These are phyloP conservation scores for Willisornis vidua DNA, from an alignment of 2,113 vertebrate species.

Conservation along the genomic window DNA sequence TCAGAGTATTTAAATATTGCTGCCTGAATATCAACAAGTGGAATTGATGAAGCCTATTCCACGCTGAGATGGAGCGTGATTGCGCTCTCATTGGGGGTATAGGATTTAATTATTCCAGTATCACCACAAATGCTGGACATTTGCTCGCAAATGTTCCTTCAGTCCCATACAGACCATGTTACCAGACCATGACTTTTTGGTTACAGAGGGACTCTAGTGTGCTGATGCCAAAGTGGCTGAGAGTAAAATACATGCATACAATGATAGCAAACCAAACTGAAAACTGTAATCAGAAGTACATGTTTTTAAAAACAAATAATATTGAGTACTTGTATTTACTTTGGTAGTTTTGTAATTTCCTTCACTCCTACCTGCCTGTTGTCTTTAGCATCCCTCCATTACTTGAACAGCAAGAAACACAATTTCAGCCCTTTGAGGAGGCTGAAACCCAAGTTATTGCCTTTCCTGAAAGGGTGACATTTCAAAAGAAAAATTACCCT, in stretches of 20 bases:
- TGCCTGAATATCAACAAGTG: neutral
- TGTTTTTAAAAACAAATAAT: neutral
- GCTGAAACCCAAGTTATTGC: neutral
- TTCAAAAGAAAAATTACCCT: neutral
- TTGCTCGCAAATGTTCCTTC: neutral
- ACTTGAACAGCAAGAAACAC: neutral
- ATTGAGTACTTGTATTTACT: neutral
- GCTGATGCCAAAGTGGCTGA: neutral
- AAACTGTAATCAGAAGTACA: neutral
- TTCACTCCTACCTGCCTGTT: neutral
- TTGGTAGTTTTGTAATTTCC: neutral
- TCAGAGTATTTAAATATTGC: neutral
- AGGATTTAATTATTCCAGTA: neutral
- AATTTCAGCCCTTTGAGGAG: neutral
- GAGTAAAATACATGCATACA: neutral
- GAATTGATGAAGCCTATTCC: neutral
- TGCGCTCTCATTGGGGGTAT: neutral
- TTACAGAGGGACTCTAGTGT: neutral
- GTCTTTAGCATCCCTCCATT: neutral
- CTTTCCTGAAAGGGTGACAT: neutral
- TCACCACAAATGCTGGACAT: neutral
- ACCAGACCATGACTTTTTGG: neutral
- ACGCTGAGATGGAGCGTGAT: neutral
- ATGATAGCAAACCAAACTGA: neutral
- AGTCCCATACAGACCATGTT: neutral